Base-by-base conservation (phyloP, 2,113 vertebrate genomes). In the Eclectus roratus region DNA sequence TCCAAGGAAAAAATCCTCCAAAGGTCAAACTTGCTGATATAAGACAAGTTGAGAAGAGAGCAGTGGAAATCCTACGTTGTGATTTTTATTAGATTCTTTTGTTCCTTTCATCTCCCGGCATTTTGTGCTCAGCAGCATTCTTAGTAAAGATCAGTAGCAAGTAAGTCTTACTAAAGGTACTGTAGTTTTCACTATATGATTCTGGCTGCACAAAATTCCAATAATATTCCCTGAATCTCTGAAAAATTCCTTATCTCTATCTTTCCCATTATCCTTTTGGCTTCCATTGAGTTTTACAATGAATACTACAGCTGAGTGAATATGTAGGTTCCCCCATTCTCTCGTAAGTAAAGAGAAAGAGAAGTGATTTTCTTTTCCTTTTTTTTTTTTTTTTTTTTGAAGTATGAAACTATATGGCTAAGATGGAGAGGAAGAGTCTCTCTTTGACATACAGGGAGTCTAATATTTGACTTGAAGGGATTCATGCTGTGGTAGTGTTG, bases 1-100 rank as follows among this genome's bases (percentile, higher is more conserved):
- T 95, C 93, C 78, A 94, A 95, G 84, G 94, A 94, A 65, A 65
- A 35, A 78, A 55, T 78, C 53, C 52, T 86, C 61, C 53, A 65
- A 95, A 91, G 91, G 84, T 89, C 91, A 94, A 87, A 64, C 29
- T 82, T 94, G 80, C 80, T 94, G 91, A 56, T 76, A 76, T 35
- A 66, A 84, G 35, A 56, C 27, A 43, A 79, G 21, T 87, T 94
- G 79, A 91, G 80, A 76, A 92, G 44, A 41, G 17, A 91, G 47
- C 44, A 64, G 37, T 94, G 78, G 84, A 94, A 94, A 94, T 84
- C 94, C 83, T 89, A 46, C 24, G 11, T 68, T 72, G 81, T 79
- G 7, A 76, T 76, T 91, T 93, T 92, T 91, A 79, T 76, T 89
- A 72, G 52, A 18, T 39, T 74, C 44, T 87, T 23, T 58, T 87